phyloP scores from a whole-genome alignment of 2,888 invertebrate species.

The Macaria liturata region DNA sequence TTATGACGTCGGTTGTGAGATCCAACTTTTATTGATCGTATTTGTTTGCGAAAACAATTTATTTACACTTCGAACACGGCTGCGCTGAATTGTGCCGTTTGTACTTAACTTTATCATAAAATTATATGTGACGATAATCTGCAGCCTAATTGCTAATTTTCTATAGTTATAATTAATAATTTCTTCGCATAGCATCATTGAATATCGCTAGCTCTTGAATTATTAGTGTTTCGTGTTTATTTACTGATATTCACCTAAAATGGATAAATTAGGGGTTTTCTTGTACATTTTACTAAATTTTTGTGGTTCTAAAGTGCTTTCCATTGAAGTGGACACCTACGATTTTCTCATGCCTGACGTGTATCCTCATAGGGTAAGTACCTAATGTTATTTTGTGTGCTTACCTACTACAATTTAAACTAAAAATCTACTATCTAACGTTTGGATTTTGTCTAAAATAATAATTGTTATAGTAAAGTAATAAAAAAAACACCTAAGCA shows the following conservation, averaged over 20 bases:
- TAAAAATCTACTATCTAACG: too few relatives aligned
- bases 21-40: slow-evolving; percentile 57
- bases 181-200: too few relatives aligned
- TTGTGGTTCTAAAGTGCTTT: slow-evolving; percentile 41
- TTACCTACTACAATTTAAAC: too few relatives aligned
- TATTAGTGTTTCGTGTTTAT: slow-evolving; percentile 4
- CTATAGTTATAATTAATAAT: too few relatives aligned
- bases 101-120: too few relatives aligned
- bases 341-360: slow-evolving; percentile 93
- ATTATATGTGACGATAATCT: too few relatives aligned
- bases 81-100: not conserved
- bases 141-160: too few relatives aligned
- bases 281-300: slow-evolving; percentile 43
- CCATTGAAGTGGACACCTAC: slow-evolving; percentile 79
- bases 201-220: not conserved
- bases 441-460: too few relatives aligned
- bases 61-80: slow-evolving; percentile 59
- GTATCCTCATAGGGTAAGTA: slow-evolving; percentile 89
- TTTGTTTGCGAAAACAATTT: slow-evolving; percentile 50
- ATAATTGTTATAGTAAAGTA: too few relatives aligned
- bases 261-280: slow-evolving; percentile 45
- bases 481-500: too few relatives aligned
- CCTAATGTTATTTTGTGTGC: not conserved
- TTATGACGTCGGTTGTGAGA: slow-evolving; percentile 51
- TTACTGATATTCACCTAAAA: slow-evolving; percentile 29